Evolutionary conservation across 2,888 invertebrate species (phyloP), one percentile per base, ranked within the genome.

Genomic region (Nineta flava): DNA sequence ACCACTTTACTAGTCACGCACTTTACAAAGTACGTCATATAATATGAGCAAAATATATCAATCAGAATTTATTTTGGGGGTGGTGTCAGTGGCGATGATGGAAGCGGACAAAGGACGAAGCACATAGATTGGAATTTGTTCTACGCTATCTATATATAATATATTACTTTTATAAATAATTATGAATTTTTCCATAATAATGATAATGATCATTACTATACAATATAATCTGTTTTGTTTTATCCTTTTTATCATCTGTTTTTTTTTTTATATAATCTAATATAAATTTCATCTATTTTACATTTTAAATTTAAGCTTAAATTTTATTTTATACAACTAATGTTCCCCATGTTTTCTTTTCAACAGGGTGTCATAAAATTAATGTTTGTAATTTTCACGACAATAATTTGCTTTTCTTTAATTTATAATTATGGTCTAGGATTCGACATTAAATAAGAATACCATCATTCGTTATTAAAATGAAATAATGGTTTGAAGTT

Each of bases 131-230:
- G 44, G 26, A 44, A 21, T 21, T 44, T 19, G 26, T 44, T 44
- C 44, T 44, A 44, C 44, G 44, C 44, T 44, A 44, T 44, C 44
- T 44, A 44, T 21, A 44, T 43, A 43, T 43, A 13, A 38, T 38
- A 38, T 38, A 38, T 13, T 42, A 42, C 15, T 42, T 17, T 17
- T 42, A 42, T 42, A 26, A 26, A 26, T 26, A 26, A 26, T 26
- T 26, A 26, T 26, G 26, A 38, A n/a, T 38, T 38, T 38, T 3
- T 38, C 5, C 4, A 38, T 38, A 38, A 13, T 38, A 38, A 13
- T 15, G 15, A 38, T 38, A 5, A 38, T 38, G n/a, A 38, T 13
- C 15, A 15, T 38, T 38, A 38, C 19, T 44, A 21, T 44, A 44
- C 44, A 44, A 44, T 44, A 44, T 44, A 44, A 21, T 44, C 13